Percentiles rank a stretch among this genome's conserved stretches.
phyloP scores from a whole-genome alignment of 2,113 vertebrate genomes.

The Psammodynastes pulverulentus region DNA sequence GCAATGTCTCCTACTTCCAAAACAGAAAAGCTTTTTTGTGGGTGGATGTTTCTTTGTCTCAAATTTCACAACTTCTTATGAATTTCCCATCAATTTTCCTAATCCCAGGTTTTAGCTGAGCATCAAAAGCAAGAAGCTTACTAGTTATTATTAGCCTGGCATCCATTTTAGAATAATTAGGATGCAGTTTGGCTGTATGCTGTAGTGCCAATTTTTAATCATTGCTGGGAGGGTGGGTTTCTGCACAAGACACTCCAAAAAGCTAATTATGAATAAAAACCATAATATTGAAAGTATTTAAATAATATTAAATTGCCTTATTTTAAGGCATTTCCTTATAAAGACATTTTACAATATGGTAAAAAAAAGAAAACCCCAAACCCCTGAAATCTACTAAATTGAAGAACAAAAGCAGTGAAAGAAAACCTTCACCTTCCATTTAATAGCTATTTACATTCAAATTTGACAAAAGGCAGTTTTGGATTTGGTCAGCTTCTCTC shows the following conservation, averaged over 20 bases:
- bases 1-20: neutral
- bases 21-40: neutral
- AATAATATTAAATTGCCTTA: neutral
- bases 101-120: neutral
- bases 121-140: neutral
- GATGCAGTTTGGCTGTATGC: neutral
- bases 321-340: neutral
- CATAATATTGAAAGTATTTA: neutral
- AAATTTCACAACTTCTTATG: neutral
- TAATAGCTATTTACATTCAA: neutral
- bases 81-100: neutral
- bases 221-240: neutral
- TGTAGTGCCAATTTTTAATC: neutral
- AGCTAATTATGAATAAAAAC: neutral
- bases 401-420: neutral
- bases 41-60: neutral
- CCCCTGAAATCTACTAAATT: neutral
- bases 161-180: neutral
- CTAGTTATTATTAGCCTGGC: neutral
- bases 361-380: neutral
- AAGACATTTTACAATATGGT: neutral
- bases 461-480: neutral
- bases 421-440: neutral
- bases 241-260: neutral
- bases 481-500: neutral